These are phyloP conservation scores for Tichodroma muraria DNA, from an alignment of 2,113 vertebrate species.

Conservation along the genomic window DNA sequence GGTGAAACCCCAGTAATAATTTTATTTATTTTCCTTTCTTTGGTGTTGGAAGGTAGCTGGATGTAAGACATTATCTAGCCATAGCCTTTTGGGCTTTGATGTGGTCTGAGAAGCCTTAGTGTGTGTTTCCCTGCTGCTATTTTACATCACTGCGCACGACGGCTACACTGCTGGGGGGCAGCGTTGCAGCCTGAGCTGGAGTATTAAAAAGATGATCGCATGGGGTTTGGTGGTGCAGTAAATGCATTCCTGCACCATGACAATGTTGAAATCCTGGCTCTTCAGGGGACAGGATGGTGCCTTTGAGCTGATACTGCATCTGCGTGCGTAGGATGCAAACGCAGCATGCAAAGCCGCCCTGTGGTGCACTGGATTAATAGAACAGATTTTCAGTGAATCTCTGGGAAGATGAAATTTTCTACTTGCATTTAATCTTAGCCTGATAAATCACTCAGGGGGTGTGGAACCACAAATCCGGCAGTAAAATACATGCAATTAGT, in stretches of 20 bases:
- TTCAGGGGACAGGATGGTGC: neutral
- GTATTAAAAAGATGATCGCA: fast-evolving
- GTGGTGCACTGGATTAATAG: neutral
- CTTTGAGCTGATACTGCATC: neutral
- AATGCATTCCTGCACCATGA: neutral
- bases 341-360: neutral
- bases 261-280: neutral
- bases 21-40: neutral
- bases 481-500: neutral
- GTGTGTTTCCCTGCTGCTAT: neutral
- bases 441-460: neutral
- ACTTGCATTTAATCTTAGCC: neutral
- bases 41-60: neutral
- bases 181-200: neutral
- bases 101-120: neutral
- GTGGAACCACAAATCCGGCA: neutral
- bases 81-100: neutral
- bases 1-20: neutral
- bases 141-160: neutral
- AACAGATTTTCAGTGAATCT: neutral
- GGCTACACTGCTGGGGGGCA: neutral
- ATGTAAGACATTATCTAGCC: neutral
- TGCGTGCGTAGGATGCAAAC: neutral
- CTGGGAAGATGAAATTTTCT: neutral
- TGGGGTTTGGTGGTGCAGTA: neutral